Conservation (phyloP, 2,113 vertebrate species). For the Apteryx mantelli region DNA sequence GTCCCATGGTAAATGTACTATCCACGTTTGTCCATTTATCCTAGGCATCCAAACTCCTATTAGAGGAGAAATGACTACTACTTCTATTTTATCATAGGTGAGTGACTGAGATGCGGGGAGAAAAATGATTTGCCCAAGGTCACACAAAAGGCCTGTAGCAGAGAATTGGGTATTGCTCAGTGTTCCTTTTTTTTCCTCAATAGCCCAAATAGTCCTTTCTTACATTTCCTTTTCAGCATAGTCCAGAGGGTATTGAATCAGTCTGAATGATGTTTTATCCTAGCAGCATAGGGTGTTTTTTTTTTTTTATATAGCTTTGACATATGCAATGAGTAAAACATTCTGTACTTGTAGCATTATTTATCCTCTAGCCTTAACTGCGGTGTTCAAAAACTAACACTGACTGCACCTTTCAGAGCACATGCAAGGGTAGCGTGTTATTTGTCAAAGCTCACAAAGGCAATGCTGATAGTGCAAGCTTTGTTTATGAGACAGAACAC, state of each 20-base stretch:
- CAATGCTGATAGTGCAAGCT: constrained; percentile 57
- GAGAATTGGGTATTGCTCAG: neutral
- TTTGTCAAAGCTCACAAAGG: constrained; percentile 64
- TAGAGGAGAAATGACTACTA: constrained; percentile 2
- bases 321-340: constrained; percentile 40
- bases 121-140: constrained; percentile 51
- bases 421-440: constrained; percentile 21
- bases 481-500: constrained; percentile 12
- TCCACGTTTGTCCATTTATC: constrained; percentile 23
- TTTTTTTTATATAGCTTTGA: constrained; percentile 9
- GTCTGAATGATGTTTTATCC: neutral
- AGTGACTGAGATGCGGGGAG: constrained; percentile 8
- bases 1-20: neutral
- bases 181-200: neutral
- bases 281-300: neutral
- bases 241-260: constrained; percentile 30
- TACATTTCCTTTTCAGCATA: neutral
- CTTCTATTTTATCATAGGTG: constrained; percentile 44
- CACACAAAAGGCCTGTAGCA: constrained; percentile 13
- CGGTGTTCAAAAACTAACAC: constrained; percentile 44
- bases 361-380: constrained; percentile 37
- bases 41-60: constrained; percentile 14
- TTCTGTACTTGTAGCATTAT: constrained; percentile 12
- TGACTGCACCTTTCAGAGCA: constrained; percentile 51
- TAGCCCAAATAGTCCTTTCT: neutral